A percentile compares a stretch with the other conserved stretches of the same genome.
Conservation (phyloP, 2,113 vertebrate genomes). For the Syrrhaptes paradoxus region DNA sequence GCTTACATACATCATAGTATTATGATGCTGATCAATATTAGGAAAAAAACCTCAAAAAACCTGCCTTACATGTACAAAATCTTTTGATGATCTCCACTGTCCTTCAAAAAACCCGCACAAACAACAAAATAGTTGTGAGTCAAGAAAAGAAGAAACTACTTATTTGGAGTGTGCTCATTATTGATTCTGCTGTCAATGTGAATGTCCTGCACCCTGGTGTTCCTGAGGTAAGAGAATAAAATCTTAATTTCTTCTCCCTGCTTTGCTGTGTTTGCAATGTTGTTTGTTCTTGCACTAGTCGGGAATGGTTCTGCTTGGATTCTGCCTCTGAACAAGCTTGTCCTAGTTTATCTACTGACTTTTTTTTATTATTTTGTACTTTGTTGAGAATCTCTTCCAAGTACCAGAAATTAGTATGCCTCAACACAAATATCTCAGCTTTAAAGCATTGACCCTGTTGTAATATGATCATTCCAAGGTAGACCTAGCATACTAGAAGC, state of each 20-base stretch:
- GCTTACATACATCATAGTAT: not conserved
- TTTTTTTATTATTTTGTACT: not conserved
- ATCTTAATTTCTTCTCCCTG: not conserved
- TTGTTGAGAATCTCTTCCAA: not conserved
- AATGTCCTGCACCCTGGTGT: not conserved
- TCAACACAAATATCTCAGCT: not conserved
- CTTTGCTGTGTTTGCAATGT: not conserved
- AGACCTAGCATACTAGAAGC: not conserved
- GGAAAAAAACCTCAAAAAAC: not conserved
- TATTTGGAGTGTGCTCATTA: not conserved
- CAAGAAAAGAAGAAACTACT: not conserved
- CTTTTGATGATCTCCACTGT: not conserved
- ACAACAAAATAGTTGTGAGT: not conserved
- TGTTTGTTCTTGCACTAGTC: not conserved
- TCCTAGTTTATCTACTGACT: not conserved
- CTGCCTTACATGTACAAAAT: not conserved
- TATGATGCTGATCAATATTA: not conserved
- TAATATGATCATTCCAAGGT: not conserved
- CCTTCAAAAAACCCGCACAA: not conserved
- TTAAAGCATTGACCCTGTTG: not conserved
- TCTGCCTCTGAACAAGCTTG: not conserved
- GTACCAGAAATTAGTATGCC: not conserved
- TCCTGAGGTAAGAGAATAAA: slow-evolving; percentile 32
- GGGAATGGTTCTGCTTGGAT: not conserved
- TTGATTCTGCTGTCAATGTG: not conserved